These are phyloP conservation scores for Cuniculus paca DNA, from an alignment of 2,797 vertebrate species.

Conservation along the genomic window DNA sequence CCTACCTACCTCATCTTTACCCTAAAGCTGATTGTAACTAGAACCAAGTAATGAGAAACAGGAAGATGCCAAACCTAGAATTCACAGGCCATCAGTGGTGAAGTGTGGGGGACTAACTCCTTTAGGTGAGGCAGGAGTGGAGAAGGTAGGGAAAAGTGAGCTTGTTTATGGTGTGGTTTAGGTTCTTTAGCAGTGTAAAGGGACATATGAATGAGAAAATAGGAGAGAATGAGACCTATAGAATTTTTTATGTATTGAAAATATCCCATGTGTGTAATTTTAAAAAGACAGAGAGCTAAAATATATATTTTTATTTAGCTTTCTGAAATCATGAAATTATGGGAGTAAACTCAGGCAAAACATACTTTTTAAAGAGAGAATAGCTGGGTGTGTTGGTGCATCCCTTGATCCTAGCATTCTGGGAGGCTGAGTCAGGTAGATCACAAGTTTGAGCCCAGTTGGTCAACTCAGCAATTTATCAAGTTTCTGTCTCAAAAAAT, in stretches of 20 bases:
- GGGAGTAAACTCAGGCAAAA: neutral
- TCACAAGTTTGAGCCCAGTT: neutral
- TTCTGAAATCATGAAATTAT: conserved; percentile 42
- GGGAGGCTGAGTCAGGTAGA: neutral
- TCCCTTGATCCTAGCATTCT: neutral
- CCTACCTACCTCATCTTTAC: neutral
- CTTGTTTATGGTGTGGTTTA: conserved; percentile 17
- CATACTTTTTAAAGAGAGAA: neutral
- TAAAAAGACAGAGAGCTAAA: conserved; percentile 46
- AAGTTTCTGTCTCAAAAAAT: neutral
- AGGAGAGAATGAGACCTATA: conserved; percentile 9
- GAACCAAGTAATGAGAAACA: neutral
- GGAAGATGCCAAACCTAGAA: neutral
- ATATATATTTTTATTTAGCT: conserved; percentile 45
- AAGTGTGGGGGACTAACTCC: neutral
- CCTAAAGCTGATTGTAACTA: neutral
- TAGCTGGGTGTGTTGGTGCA: neutral
- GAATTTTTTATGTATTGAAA: conserved; percentile 24
- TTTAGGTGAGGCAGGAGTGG: neutral
- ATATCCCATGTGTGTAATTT: conserved; percentile 4
- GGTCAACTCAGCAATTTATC: neutral
- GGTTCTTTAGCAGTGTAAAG: neutral
- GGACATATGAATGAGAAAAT: conserved; percentile 11
- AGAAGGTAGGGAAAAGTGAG: neutral
- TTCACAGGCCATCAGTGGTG: neutral